Evolutionary conservation across 2,113 vertebrate genomes (phyloP), one percentile per base, ranked within the genome.

Genomic region (Catagonus wagneri): DNA sequence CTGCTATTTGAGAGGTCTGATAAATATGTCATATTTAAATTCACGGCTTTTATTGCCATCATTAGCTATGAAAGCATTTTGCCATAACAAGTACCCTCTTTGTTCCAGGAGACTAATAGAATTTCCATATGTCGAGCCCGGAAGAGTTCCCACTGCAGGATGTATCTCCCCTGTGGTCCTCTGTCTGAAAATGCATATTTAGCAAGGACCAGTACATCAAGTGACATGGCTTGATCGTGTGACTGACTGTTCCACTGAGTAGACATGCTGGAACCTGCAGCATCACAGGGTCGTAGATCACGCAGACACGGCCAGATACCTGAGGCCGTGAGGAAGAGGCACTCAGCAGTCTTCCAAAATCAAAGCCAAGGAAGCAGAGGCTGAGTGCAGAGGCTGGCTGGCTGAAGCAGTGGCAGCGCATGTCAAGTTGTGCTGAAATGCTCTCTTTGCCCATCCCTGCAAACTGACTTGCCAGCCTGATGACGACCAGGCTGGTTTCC

Each of bases 11-110:
- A 66, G 96, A 81, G 60, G 11, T 61, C 75, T 76, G 54, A 60
- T 50, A 72, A 84, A 25, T 91, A 16, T 83, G 95, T 86, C 52
- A 32, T 65, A 76, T 85, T 84, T 66, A 23, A 84, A 95, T 65
- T 80, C 63, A 65, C 87, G 83, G 56, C 52, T 95, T 91, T 61
- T 80, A 78, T 79, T 83, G 58, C 32, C 12, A 0, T 76, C 65
- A 92, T 68, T 92, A 87, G 65, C 69, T 81, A 85, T 60, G 8
- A 75, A 2, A 80, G 71, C 36, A 65, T 88, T 90, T 74, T 78
- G n/a, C 56, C 75, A 72, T 20, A 84, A 50, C 32, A 19, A 36
- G 32, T 66, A 34, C 27, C 13, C 19, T 32, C n/a, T 88, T 83
- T 74, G 75, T 44, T 80, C 52, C 58, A 74, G 34, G 29, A 79